These are phyloP conservation scores for Emydoidea blandingii DNA, from an alignment of 2,797 vertebrate species.

Conservation along the genomic window DNA sequence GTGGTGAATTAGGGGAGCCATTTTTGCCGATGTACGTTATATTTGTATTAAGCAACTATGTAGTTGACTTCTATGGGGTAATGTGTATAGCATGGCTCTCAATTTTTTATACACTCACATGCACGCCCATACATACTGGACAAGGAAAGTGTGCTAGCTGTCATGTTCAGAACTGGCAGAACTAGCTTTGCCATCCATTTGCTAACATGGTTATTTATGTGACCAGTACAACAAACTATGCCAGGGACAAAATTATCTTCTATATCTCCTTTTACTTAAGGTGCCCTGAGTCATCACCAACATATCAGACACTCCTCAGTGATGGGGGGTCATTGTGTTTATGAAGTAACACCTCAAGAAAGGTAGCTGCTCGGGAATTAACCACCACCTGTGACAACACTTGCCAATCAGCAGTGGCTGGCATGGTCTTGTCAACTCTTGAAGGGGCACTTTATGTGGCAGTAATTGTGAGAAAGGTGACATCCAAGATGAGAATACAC, in stretches of 20 bases:
- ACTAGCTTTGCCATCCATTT: neutral
- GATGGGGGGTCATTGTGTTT: neutral
- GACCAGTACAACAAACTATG: rapidly evolving
- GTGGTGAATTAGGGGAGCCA: neutral
- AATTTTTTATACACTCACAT: neutral
- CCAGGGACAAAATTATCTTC: rapidly evolving
- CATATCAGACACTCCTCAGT: neutral
- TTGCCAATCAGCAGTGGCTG: rapidly evolving
- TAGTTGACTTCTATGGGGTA: neutral
- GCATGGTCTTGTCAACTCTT: rapidly evolving
- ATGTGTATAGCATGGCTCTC: neutral
- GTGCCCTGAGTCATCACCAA: neutral
- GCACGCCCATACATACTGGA: neutral
- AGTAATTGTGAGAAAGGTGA: neutral
- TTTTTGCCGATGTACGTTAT: neutral
- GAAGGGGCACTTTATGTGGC: neutral
- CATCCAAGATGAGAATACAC: neutral
- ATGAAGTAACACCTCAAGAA: neutral
- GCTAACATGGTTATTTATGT: neutral
- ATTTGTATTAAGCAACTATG: rapidly evolving
- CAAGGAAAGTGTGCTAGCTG: neutral
- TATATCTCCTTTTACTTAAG: neutral
- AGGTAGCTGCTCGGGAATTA: rapidly evolving
- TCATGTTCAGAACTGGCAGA: neutral
- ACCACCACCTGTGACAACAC: rapidly evolving